phyloP scores from a whole-genome alignment of 2,113 vertebrate species.

The Bagarius yarrelli region DNA sequence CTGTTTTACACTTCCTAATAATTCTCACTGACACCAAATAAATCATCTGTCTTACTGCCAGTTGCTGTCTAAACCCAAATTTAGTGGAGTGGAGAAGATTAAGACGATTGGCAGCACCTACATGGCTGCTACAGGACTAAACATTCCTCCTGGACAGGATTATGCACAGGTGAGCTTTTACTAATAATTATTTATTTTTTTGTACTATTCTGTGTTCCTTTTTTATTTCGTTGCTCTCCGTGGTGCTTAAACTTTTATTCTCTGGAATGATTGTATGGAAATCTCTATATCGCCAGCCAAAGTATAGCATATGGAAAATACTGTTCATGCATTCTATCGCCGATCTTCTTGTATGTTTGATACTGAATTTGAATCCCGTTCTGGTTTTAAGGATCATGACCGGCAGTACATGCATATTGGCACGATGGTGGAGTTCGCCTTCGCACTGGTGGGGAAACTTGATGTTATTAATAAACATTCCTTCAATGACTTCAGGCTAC shows the following conservation, averaged over 20 bases:
- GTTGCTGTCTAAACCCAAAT: slow-evolving; percentile 95
- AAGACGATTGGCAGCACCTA: slow-evolving; percentile 99
- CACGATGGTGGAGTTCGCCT: slow-evolving; percentile 97
- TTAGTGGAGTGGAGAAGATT: slow-evolving; percentile 98
- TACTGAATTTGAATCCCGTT: slow-evolving; percentile 4
- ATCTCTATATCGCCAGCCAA: too few relatives aligned
- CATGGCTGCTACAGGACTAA: slow-evolving; percentile 96
- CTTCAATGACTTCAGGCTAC: slow-evolving; percentile 94
- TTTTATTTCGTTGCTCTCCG: background rate
- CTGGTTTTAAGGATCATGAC: slow-evolving; percentile 84
- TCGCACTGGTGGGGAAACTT: slow-evolving; percentile 90
- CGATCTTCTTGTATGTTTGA: background rate
- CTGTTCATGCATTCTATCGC: background rate
- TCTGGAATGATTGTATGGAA: background rate
- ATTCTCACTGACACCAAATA: background rate
- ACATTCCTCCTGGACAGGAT: slow-evolving; percentile 85
- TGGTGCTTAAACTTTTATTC: background rate
- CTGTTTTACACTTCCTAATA: background rate
- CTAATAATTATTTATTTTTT: background rate
- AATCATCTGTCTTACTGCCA: slow-evolving; percentile 54
- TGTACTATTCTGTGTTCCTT: background rate
- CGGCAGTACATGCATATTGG: slow-evolving; percentile 96
- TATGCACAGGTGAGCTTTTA: slow-evolving; percentile 77
- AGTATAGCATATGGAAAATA: too few relatives aligned
- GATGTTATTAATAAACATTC: slow-evolving; percentile 98